These are phyloP conservation scores for Zapus hudsonius DNA, from an alignment of 2,113 vertebrate genomes.

Conservation along the genomic window DNA sequence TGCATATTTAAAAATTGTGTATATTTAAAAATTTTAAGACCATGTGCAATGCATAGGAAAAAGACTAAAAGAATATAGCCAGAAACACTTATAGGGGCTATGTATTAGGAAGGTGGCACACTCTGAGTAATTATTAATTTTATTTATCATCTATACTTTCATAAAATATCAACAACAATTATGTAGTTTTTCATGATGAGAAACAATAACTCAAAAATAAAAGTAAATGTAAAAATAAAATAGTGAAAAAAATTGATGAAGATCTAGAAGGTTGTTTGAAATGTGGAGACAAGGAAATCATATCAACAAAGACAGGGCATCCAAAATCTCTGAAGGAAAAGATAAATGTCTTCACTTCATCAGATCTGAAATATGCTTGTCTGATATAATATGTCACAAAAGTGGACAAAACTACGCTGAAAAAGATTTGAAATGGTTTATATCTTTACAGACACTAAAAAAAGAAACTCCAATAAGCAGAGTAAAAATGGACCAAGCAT, in stretches of 20 bases:
- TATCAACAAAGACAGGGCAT: background rate
- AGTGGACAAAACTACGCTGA: background rate
- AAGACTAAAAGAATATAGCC: background rate
- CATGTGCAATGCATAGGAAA: background rate
- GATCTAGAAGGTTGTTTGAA: slow-evolving; percentile 21
- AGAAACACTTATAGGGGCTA: background rate
- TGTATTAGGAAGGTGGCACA: background rate
- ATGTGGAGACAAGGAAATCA: background rate
- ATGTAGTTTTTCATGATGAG: background rate
- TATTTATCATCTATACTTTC: background rate
- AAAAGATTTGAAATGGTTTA: slow-evolving; percentile 10
- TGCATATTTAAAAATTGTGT: background rate
- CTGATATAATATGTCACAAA: background rate
- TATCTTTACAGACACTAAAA: background rate
- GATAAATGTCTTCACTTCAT: background rate
- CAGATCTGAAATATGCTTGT: slow-evolving; percentile 21
- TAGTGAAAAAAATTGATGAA: background rate
- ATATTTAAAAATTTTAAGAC: background rate
- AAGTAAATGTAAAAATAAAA: slow-evolving; percentile 47
- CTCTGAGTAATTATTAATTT: background rate
- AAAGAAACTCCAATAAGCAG: background rate
- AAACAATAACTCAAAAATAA: background rate
- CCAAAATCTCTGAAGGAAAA: background rate
- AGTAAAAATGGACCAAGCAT: background rate
- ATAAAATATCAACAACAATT: background rate